Evolutionary conservation across 2,888 invertebrate species (phyloP), one percentile per base, ranked within the genome.

Genomic region (Cheilosia grossa): DNA sequence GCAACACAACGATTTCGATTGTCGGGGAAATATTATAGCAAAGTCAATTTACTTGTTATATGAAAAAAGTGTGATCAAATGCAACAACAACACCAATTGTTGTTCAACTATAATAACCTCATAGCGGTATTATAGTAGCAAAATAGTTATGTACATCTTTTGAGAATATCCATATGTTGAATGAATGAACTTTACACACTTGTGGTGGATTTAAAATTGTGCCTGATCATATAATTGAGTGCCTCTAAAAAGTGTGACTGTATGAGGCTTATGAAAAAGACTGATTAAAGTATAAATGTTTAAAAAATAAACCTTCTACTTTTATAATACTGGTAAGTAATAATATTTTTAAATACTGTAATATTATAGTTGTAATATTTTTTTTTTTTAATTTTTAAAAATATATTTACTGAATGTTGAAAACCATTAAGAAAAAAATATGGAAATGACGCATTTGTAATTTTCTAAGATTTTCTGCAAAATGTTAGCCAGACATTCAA

Each of bases 291-390:
- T 47, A 37, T 27, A 44, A 63, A 42, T 66, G 49, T 58, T 75
- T 24, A 53, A 58, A 67, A 53, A 44, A 21, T 17, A 58, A 21
- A 58, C 13, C 49, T 53, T 61, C 59, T 69, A 54, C 53, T 54
- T 44, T 53, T 54, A 61, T 59, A 77, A 53, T 24, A 67, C 59
- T 61, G 77, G 77, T 77, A 77, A 77, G 77, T 77, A 77, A 54
- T 33, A 54, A 27, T 37, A 19, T 51, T 51, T 51, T 51, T 2
- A 70, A 51, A 47, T 61, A 51, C 24, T 51, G 51, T 24, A 24
- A 51, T 19, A 13, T 15, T 10, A 19, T 51, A 33, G 53, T 47
- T 74, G 74, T 66, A 58, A 58, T 24, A 64, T 6, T 53, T 44
- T 56, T 37, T 6, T 53, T 44, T 56, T 37, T 19, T 15, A 61